These are phyloP conservation scores for Apodemia mormo DNA, from an alignment of 2,888 invertebrate genomes.

Conservation along the genomic window DNA sequence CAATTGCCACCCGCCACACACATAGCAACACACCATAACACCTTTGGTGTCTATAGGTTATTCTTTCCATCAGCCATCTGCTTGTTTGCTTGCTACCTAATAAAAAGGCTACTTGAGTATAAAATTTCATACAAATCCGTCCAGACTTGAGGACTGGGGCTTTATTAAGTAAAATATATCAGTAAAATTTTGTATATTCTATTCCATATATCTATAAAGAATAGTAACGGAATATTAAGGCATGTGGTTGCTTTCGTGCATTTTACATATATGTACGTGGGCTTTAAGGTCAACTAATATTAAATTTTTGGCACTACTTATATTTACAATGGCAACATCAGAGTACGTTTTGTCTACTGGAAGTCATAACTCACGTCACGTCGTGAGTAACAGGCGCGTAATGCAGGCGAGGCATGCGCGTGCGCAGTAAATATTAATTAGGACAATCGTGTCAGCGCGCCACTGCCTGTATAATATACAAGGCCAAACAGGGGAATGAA, in stretches of 20 bases:
- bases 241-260: neutral
- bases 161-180: no score
- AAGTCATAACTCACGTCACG: slow-evolving; percentile 11
- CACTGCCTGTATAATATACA: neutral
- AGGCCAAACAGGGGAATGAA: neutral
- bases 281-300: neutral
- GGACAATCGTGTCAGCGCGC: neutral
- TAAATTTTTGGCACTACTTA: neutral
- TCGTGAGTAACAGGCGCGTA: slow-evolving; percentile 15
- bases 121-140: no score
- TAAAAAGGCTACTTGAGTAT: no score
- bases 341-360: slow-evolving; percentile 3
- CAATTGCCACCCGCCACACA: no score
- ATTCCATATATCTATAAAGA: neutral
- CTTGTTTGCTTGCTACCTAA: no score
- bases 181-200: no score
- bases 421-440: slow-evolving; percentile 15
- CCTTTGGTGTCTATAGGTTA: no score
- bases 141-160: no score
- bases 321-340: slow-evolving; percentile 1
- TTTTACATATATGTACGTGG: neutral
- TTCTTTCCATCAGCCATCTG: no score
- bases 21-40: no score
- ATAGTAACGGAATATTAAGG: neutral
- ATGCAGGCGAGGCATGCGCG: neutral